These are phyloP conservation scores for Euura lappo DNA, from an alignment of 1,140 invertebrate species.

Conservation along the genomic window DNA sequence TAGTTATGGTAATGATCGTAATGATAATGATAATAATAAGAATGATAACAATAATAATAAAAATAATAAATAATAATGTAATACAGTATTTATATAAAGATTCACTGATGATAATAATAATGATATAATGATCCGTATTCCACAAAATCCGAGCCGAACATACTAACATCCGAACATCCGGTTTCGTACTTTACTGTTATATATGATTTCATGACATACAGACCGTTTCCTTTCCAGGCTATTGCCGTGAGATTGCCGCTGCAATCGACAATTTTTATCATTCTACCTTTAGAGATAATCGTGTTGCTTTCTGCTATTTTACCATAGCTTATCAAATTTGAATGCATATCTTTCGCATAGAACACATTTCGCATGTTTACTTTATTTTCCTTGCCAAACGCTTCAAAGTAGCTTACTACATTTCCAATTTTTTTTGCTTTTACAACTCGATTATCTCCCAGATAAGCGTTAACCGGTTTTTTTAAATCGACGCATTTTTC, in stretches of 20 bases:
- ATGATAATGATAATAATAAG: too few relatives aligned
- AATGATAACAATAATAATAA: too few relatives aligned
- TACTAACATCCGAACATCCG: too few relatives aligned
- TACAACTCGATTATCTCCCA: constrained; percentile 13
- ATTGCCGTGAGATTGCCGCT: constrained; percentile 8
- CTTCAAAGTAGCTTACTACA: constrained; percentile 15
- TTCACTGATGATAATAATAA: too few relatives aligned
- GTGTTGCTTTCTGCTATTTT: not conserved
- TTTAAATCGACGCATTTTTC: not conserved
- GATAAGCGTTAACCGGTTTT: constrained; percentile 19
- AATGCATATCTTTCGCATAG: constrained; percentile 9
- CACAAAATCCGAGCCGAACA: too few relatives aligned
- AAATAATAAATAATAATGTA: too few relatives aligned
- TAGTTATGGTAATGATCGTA: too few relatives aligned
- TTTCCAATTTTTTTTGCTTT: constrained; percentile 18
- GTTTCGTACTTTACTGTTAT: too few relatives aligned
- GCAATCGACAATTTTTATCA: constrained; percentile 6
- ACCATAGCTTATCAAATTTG: constrained; percentile 17
- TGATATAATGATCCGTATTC: too few relatives aligned
- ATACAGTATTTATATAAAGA: too few relatives aligned
- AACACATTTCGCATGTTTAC: constrained; percentile 12
- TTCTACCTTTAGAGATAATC: constrained; percentile 12
- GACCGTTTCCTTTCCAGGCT: not conserved
- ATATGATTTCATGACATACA: not conserved
- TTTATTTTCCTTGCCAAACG: constrained; percentile 14